Percentiles rank a stretch among this genome's conserved stretches.
Conservation (phyloP, 2,888 invertebrate genomes). For the Choreutis nemorana region DNA sequence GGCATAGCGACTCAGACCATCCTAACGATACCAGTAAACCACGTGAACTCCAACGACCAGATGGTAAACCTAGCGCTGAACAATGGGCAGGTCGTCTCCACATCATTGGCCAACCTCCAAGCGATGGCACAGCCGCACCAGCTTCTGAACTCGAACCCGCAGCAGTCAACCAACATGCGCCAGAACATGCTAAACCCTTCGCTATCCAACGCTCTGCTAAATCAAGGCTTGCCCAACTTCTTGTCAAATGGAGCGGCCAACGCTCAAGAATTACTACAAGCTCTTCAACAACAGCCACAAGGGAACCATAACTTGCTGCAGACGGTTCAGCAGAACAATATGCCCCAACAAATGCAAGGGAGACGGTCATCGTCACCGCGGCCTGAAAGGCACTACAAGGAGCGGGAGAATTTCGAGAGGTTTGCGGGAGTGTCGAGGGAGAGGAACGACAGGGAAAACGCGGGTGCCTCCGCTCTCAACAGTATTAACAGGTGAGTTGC, state of each 20-base stretch:
- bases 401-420: conserved; percentile 54
- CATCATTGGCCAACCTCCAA: conserved; percentile 81
- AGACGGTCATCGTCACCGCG: conserved; percentile 54
- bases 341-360: conserved; percentile 59
- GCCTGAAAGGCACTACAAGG: conserved; percentile 56
- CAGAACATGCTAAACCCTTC: conserved; percentile 67
- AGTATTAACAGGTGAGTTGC: conserved; percentile 73
- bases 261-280: conserved; percentile 78
- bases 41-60: conserved; percentile 78
- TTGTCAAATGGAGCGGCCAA: conserved; percentile 74
- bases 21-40: conserved; percentile 92
- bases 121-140: conserved; percentile 79
- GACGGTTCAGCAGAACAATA: conserved; percentile 54
- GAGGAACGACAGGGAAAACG: conserved; percentile 60
- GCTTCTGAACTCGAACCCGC: conserved; percentile 68
- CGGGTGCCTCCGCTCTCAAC: conserved; percentile 68
- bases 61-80: conserved; percentile 84
- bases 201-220: conserved; percentile 74
- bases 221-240: conserved; percentile 75
- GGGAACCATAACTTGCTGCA: conserved; percentile 53
- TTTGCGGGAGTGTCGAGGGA: conserved; percentile 55
- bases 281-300: conserved; percentile 75
- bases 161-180: conserved; percentile 48
- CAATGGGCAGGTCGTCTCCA: conserved; percentile 87
- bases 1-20: conserved; percentile 96